Base-by-base conservation (phyloP, 1,140 invertebrate species). In the Drosophila orena region DNA sequence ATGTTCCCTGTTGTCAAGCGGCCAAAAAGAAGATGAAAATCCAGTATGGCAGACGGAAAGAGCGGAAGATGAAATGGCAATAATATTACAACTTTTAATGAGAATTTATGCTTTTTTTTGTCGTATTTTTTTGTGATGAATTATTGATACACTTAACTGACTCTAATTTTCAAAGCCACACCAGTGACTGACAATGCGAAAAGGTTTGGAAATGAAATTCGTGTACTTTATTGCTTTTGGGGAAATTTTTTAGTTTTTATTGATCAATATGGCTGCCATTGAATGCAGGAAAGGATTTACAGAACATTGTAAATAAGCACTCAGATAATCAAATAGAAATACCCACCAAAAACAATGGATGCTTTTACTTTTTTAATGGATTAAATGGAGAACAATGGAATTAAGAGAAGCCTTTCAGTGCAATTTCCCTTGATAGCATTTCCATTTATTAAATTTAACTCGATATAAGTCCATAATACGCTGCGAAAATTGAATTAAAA, bases 91-190 rank as follows among this genome's bases (percentile, higher is more conserved):
- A 86, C 74, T 86, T 86, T 88, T 88, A 88, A 88, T 88, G 84
- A 72, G 83, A 83, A 83, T 88, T 88, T 88, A 83, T 88, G 71
- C 40, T 52, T 70, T 65, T 58, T 62, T 85, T 69, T 75, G 68
- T 70, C 30, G 22, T 65, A 34, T 27, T 22, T 46, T n/a, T 57
- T 30, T 70, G 35, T 30, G 40, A 53, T 71, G 64, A 86, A 76
- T 68, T 65, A 81, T 78, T 55, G 56, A 59, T 54, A 43, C 46
- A 38, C 55, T 73, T 73, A 61, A 43, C 38, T 55, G 49, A 14
- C 15, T 69, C 44, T 35, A 12, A n/a, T 49, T 37, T n/a, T 14
- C 6, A 38, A 62, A 30, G 12, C n/a, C 14, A n/a, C 10, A 30
- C 14, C 17, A 4, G 2, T 24, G 20, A 8, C 3, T 4, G 14